Evolutionary conservation across 2,888 invertebrate species (phyloP).

Genomic region (Archips crataeganus): DNA sequence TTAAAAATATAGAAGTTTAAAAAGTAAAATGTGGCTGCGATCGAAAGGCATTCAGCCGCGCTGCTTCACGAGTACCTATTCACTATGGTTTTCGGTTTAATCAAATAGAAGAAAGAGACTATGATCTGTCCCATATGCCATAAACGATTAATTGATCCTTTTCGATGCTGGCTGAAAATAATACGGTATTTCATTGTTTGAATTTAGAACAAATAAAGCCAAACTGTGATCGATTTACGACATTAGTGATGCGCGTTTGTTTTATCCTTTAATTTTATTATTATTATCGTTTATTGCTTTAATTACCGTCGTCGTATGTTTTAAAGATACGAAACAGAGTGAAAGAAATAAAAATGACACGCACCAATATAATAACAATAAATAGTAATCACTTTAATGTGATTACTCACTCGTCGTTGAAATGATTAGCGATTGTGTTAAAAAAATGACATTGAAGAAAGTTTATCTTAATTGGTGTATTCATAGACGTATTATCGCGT

Average conservation of each 20-base stretch:
- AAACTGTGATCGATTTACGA: neutral
- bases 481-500: neutral
- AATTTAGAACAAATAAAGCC: neutral
- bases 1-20: slow-evolving; percentile 22
- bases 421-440: neutral
- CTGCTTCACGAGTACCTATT: neutral
- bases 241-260: neutral
- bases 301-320: neutral
- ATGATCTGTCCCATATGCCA: neutral
- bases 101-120: neutral
- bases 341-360: neutral
- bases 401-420: slow-evolving; percentile 1
- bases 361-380: slow-evolving; percentile 13
- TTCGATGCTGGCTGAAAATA: neutral
- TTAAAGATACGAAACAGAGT: neutral
- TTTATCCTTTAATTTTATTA: too few species aligned
- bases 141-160: neutral
- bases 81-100: neutral
- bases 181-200: neutral
- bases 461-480: slow-evolving; percentile 29
- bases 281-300: too few species aligned
- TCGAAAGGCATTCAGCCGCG: neutral
- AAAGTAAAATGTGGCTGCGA: neutral
- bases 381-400: slow-evolving; percentile 18
- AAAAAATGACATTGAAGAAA: slow-evolving; percentile 9